Base-by-base conservation (phyloP, 64 coral and sea anemone species). In the Actinia tenebrosa region DNA sequence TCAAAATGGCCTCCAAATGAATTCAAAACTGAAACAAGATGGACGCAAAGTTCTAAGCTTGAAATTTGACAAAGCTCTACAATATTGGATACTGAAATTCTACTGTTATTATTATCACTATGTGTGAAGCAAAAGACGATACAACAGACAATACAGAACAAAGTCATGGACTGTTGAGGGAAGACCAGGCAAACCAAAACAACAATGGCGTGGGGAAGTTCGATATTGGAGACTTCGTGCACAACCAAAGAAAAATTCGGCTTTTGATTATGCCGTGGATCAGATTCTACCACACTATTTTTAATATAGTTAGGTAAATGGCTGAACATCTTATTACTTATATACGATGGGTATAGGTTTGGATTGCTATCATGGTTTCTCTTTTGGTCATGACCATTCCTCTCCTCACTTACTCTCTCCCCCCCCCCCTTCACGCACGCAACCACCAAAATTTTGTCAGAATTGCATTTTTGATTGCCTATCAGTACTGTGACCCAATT, bases 171-270 rank as follows among this genome's bases (percentile, higher is more conserved):
- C 13, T 14, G 13, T 23, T 10, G 4, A 66, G 63, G 1, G 63
- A n/a, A 66, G 63, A 75, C 6, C 0, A 27, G 69, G 7, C 69
- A 11, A 81, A 53, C 47, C 64, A 55, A 60, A 46, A 64, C 50
- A 72, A 91, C n/a, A 91, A 80, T 91, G 83, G 84, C 60, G 55
- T 86, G 18, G 71, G 77, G 44, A 91, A 86, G 77, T 80, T 91
- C 15, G 89, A 91, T 60, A 91, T 91, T 44, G 89, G 89, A 54
- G 60, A 78, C 45, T 91, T 91, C 58, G 89, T 91, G 4, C 89
- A 86, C 19, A 86, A 45, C 43, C 84, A 91, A 53, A 43, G 89
- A 54, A 91, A 80, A n/a, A 43, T 91, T 18, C 78, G 61, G 55
- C 75, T 79, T 1, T 71, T 91, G 14, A 10, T 80, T 30, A 53